Conservation (phyloP, 2,797 vertebrate species). For the Emys orbicularis region DNA sequence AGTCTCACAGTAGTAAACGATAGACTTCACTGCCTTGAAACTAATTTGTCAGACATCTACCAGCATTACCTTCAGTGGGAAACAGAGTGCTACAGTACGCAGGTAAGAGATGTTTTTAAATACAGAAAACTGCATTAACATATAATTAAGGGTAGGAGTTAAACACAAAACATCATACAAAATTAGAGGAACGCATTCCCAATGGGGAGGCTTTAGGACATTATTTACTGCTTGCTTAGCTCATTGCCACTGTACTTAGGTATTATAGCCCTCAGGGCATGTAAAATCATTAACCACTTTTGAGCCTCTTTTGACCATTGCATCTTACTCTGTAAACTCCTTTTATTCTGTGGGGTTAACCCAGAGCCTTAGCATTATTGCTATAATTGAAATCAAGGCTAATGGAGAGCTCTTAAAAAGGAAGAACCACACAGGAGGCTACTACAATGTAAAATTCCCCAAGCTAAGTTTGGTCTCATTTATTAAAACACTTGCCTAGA, state of each 20-base stretch:
- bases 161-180: background rate
- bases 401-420: background rate
- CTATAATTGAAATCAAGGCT: background rate
- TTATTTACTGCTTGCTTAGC: background rate
- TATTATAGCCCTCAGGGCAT: background rate
- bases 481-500: background rate
- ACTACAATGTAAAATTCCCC: background rate
- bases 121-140: background rate
- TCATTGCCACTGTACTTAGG: background rate
- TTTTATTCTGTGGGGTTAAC: background rate
- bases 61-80: conserved; percentile 18
- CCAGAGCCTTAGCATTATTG: background rate
- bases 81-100: background rate
- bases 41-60: conserved; percentile 47
- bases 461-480: accelerated
- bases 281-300: accelerated
- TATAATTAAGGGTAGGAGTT: background rate
- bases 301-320: background rate
- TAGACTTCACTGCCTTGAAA: conserved; percentile 6
- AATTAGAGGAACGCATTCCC: background rate
- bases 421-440: background rate
- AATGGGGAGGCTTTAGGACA: background rate
- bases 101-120: conserved; percentile 4
- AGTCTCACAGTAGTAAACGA: conserved; percentile 21
- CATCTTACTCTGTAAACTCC: background rate